Base-by-base conservation (phyloP, 2,797 vertebrate genomes). In the Sebastes kiyomatsui region DNA sequence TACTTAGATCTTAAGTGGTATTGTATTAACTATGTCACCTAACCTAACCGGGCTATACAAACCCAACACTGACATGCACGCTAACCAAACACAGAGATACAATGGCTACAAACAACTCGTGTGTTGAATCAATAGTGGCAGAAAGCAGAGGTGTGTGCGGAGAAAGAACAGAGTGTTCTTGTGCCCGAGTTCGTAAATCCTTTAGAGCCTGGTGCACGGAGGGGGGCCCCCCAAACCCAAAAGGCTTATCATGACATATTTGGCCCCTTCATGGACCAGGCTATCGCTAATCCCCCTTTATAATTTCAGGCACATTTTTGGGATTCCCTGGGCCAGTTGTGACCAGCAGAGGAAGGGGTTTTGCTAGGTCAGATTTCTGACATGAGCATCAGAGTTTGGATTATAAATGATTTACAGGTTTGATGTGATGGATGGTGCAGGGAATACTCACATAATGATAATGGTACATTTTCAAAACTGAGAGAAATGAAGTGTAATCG, bases 131-230 rank as follows among this genome's bases (percentile, higher is more conserved):
- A 95, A 90, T 93, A 93, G 77, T 71, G 87, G 67, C 85, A 86
- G 69, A 94, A 92, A 91, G 85, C 79, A 82, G 86, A 94, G 90
- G 92, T 91, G 93, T 91, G 85, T 82, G 71, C 27, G 20, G 68
- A 84, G 75, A 87, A 79, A 90, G 94, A 94, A 95, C 95, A 95
- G 82, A 86, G 91, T 92, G 91, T 94, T 91, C 90, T 87, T 93
- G 87, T 92, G 83, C 67, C 70, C 42, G 80, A 70, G 64, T 94
- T 91, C 52, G 67, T 86, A 92, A 95, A 95, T 91, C 88, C 90
- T 90, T 89, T 59, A 55, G 83, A 91, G 90, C 89, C 92, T 78
- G 56, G 35, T 54, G 56, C 77, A 77, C 8, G 4, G 27, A 4
- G 27, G 35, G 62, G 71, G 42, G 6, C 16, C 16, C 42, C 85